A percentile compares a stretch with the other conserved stretches of the same genome.
Evolutionary conservation across 2,113 vertebrate species (phyloP).

Genomic region (Pygoscelis antarcticus): DNA sequence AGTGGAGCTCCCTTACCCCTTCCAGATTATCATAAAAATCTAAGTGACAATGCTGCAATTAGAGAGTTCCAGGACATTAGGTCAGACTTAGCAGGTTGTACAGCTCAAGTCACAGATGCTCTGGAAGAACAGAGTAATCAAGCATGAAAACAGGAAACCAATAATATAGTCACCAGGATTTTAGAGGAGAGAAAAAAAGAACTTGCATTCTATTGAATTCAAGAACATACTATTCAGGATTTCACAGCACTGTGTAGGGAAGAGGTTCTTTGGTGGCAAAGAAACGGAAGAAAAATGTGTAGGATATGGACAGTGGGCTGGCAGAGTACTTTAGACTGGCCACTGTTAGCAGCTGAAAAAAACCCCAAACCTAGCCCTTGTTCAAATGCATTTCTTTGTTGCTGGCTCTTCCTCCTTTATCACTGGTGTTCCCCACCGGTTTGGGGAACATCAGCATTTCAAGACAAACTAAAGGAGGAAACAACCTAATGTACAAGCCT

Average conservation of each 20-base stretch:
- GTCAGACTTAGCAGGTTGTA: not conserved
- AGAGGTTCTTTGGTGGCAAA: not conserved
- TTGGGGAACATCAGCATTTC: not conserved
- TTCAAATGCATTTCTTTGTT: not conserved
- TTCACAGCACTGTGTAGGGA: not conserved
- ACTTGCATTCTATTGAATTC: not conserved
- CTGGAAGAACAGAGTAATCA: not conserved
- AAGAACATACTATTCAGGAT: not conserved
- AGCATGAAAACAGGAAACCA: not conserved
- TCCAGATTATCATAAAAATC: not conserved
- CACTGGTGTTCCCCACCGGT: too few species aligned
- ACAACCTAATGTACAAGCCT: not conserved
- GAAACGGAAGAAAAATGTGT: not conserved
- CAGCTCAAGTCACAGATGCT: conserved; percentile 26
- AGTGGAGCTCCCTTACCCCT: not conserved
- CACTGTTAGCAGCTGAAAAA: not conserved
- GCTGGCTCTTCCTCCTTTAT: not conserved
- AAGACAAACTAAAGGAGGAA: not conserved
- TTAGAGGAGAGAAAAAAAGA: not conserved
- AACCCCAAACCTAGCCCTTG: accelerated
- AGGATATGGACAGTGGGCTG: not conserved
- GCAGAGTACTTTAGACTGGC: not conserved
- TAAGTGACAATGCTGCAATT: not conserved
- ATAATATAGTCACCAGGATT: not conserved
- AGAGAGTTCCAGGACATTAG: conserved; percentile 7